Evolutionary conservation across 2,888 invertebrate genomes (phyloP), one percentile per base, ranked within the genome.

Genomic region (Iselma pallidipennis): DNA sequence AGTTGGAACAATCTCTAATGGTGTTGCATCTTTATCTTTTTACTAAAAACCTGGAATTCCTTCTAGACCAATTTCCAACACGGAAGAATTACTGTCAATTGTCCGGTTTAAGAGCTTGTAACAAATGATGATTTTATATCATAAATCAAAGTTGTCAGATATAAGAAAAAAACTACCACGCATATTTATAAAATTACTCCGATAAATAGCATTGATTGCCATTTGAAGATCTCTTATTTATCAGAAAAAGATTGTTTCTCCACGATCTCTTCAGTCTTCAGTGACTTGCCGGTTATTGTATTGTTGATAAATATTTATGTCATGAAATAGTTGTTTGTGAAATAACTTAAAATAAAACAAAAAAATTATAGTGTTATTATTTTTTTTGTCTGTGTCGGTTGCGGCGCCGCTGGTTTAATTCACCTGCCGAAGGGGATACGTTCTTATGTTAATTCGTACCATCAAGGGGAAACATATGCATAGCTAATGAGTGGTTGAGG

Each of bases 381-480:
- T n/a, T n/a, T n/a, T n/a, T n/a, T n/a, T n/a, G n/a, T 33, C 14
- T 19, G 48, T 25, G 19, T 16, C 48, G 48, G 50, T 16, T 49
- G 28, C 25, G 50, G 28, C 50, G 50, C 50, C 50, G 29, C 28
- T 50, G 28, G 12, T 50, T 49, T 12, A 28, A 49, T 28, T 49
- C 49, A 23, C 45, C 50, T 52, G 52, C 28, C 28, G 29, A 49
- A 52, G 56, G 66, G 33, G 42, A 61, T 33, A 66, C 67, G 69
- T 70, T 70, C 70, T 66, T 72, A 72, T 72, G 72, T 65, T 72
- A 72, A 72, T 72, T 67, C 65, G 63, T 65, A 61, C 59, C 59
- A 62, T 63, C 58, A 55, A 57, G 64, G 66, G 66, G 65, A 62
- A 66, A 66, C 72, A 71, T 72, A 72, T 70, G 67, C 71, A 72